Evolutionary conservation across 2,797 vertebrate genomes (phyloP), one percentile per base, ranked within the genome.

Genomic region (Typhlichthys subterraneus): DNA sequence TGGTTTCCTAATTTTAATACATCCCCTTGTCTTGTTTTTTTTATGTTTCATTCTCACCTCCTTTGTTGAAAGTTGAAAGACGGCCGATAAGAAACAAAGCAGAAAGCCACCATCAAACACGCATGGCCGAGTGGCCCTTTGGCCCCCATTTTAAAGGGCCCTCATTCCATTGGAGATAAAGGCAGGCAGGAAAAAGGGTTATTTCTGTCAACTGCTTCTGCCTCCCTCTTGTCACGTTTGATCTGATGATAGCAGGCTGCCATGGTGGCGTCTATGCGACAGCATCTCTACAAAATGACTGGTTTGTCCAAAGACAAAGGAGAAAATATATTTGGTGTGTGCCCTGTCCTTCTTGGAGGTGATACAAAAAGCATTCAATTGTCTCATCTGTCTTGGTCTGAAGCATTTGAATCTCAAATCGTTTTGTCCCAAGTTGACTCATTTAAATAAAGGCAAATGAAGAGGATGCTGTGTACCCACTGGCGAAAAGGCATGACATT

Each of bases 241-340:
- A 89, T 89, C 76, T 64, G 85, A 83, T 76, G 85, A 91, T 90
- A 89, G 84, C 76, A 33, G 81, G 76, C 76, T 84, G 88, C 83
- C 85, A 50, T 73, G 1, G 72, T 82, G 84, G 69, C 4, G 65
- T 75, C 73, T 66, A 72, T 61, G 78, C 67, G 76, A 15, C 73
- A 76, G 77, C 84, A 65, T 82, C 77, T 33, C 63, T 51, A 75
- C 67, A 57, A 75, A 81, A 82, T 80, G 55, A 75, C 66, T 64
- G 15, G 56, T 69, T 76, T 59, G 65, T 73, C 55, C 56, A n/a
- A 13, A 69, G 73, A 86, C 81, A 84, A 79, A 86, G 69, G 63
- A 45, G 58, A 74, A 45, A 58, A 73, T 67, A 73, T 63, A 72
- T 79, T 79, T 75, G 70, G 62, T 23, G 3, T 1, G 49, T 14